A percentile compares a stretch with the other conserved stretches of the same genome.
Conservation (phyloP, 2,888 invertebrate genomes). For the Nasonovia ribisnigri region DNA sequence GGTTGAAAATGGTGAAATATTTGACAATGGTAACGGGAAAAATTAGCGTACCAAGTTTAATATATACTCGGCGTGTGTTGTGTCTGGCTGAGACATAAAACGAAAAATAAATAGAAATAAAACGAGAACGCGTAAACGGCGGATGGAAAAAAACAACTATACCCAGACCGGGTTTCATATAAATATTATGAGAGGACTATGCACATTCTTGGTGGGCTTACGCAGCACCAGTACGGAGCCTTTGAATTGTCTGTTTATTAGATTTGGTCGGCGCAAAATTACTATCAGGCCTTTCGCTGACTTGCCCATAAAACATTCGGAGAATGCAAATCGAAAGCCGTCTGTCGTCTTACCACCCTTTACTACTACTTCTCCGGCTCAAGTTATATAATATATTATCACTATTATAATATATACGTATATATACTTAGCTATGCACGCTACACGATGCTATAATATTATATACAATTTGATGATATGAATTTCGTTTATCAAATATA, state of each 20-base stretch:
- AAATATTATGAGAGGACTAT: constrained; percentile 64
- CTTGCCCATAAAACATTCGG: constrained; percentile 59
- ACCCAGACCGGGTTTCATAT: constrained; percentile 55
- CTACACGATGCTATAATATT: background rate
- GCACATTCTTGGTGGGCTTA: constrained; percentile 63
- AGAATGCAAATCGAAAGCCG: constrained; percentile 63
- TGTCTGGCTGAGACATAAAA: constrained; percentile 34
- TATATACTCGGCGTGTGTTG: constrained; percentile 37
- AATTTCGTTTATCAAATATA: background rate
- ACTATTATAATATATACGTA: background rate
- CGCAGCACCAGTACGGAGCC: constrained; percentile 59
- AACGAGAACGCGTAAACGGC: background rate
- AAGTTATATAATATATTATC: constrained; percentile 26
- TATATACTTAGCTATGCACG: background rate
- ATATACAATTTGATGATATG: background rate
- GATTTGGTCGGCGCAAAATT: constrained; percentile 63
- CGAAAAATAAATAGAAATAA: constrained; percentile 6
- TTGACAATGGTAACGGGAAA: constrained; percentile 12
- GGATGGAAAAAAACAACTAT: constrained; percentile 61
- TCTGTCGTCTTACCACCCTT: constrained; percentile 26
- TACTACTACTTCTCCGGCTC: constrained; percentile 9
- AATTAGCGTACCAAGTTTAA: constrained; percentile 54
- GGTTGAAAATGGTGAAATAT: constrained; percentile 16
- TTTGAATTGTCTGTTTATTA: constrained; percentile 65
- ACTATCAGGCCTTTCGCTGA: constrained; percentile 61